These are phyloP conservation scores for Machimus rusticus DNA, from an alignment of 2,888 invertebrate species.

Conservation along the genomic window DNA sequence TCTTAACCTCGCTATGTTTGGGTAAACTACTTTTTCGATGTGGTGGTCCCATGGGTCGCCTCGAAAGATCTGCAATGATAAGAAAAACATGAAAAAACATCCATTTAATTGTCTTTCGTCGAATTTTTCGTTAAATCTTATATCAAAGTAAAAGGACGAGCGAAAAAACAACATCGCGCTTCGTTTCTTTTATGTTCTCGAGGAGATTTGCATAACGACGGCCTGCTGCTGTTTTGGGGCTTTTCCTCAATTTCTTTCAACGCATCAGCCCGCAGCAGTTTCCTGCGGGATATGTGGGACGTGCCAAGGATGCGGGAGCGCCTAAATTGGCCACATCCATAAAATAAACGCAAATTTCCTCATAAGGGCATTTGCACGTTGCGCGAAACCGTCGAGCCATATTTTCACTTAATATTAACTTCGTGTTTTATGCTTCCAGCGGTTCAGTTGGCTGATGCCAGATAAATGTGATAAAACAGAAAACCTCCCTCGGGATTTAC, in stretches of 20 bases:
- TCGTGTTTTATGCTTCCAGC: conserved; percentile 2
- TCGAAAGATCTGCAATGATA: conserved; percentile 58
- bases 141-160: not conserved
- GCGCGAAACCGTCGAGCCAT: not conserved
- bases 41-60: conserved; percentile 61
- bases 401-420: conserved; percentile 34
- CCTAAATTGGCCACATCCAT: conserved; percentile 25
- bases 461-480: not conserved
- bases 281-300: not conserved
- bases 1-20: conserved; percentile 64
- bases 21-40: conserved; percentile 64
- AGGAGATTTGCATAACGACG: not conserved
- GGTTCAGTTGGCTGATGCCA: not conserved
- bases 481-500: not conserved
- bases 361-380: not conserved
- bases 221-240: not conserved
- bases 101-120: not conserved
- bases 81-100: not conserved
- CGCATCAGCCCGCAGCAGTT: not conserved
- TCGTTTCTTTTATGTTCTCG: not conserved
- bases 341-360: not conserved
- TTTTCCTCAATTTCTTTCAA: not conserved
- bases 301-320: not conserved
- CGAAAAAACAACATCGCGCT: not conserved
- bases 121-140: not conserved